A percentile compares a stretch with the other conserved stretches of the same genome.
phyloP scores from a whole-genome alignment of 2,113 vertebrate genomes.

The Irena cyanogastra region DNA sequence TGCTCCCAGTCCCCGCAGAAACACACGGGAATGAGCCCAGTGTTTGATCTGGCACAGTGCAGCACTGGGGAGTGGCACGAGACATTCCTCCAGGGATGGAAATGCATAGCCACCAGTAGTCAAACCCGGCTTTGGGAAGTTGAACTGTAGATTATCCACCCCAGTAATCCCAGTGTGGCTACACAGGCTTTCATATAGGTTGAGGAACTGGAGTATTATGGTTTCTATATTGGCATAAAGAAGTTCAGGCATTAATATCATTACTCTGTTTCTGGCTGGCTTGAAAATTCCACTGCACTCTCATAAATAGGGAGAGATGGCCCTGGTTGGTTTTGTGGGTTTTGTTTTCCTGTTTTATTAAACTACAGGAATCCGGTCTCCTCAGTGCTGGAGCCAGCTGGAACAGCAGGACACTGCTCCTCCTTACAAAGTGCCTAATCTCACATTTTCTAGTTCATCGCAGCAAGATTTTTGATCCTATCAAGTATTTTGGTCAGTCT shows the following conservation, averaged over 20 bases:
- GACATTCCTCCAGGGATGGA: neutral
- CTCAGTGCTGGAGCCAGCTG: neutral
- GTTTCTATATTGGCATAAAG: neutral
- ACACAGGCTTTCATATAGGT: accelerated
- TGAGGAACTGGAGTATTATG: neutral
- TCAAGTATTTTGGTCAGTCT: neutral
- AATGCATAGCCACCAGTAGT: neutral
- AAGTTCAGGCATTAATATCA: neutral
- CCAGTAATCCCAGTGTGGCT: neutral
- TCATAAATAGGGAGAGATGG: neutral
- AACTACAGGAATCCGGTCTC: neutral
- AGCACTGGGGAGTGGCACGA: neutral
- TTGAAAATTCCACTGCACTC: neutral
- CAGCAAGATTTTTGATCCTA: neutral
- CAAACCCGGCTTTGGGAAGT: accelerated
- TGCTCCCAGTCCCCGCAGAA: neutral
- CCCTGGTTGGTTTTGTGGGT: neutral
- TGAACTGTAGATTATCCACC: neutral
- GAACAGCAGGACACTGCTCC: neutral
- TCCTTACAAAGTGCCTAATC: neutral
- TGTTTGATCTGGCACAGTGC: neutral
- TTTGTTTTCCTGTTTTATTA: neutral
- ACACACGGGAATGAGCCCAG: neutral
- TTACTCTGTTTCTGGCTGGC: neutral
- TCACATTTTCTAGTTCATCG: neutral